phyloP scores from a whole-genome alignment of 2,113 vertebrate species.

The Tragulus kanchil region DNA sequence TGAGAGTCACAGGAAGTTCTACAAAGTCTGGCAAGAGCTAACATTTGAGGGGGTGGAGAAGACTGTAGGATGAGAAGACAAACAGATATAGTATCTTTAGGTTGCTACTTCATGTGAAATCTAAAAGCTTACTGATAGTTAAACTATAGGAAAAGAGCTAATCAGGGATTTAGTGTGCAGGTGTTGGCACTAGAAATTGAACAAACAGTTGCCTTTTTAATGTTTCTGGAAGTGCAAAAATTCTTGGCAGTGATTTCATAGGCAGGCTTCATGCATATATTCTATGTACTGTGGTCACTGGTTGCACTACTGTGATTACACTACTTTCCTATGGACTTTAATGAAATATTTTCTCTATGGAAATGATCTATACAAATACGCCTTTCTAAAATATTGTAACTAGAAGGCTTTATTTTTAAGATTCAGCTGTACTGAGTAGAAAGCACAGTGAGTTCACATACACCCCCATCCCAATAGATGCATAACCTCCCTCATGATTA shows the following conservation, averaged over 20 bases:
- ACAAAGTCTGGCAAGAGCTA: conserved; percentile 58
- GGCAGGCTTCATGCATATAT: neutral
- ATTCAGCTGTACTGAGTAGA: neutral
- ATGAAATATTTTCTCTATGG: neutral
- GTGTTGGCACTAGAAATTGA: neutral
- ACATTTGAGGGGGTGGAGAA: neutral
- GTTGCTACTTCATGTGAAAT: conserved; percentile 58
- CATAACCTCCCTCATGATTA: neutral
- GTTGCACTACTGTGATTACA: neutral
- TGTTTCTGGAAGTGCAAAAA: neutral
- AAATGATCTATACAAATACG: neutral
- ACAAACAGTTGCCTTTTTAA: neutral
- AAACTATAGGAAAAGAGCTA: neutral
- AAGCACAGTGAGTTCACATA: neutral
- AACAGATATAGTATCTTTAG: conserved; percentile 68
- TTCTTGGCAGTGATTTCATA: conserved; percentile 7
- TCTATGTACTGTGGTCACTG: neutral
- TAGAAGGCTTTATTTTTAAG: neutral
- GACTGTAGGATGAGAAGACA: conserved; percentile 56
- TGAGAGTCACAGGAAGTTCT: conserved; percentile 68
- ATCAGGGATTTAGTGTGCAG: neutral
- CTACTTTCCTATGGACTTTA: neutral
- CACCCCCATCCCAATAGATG: fast-evolving
- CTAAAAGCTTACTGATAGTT: neutral
- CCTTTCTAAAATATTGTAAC: neutral